Evolutionary conservation across 2,113 vertebrate genomes (phyloP).

Genomic region (Corydoras sp.): DNA sequence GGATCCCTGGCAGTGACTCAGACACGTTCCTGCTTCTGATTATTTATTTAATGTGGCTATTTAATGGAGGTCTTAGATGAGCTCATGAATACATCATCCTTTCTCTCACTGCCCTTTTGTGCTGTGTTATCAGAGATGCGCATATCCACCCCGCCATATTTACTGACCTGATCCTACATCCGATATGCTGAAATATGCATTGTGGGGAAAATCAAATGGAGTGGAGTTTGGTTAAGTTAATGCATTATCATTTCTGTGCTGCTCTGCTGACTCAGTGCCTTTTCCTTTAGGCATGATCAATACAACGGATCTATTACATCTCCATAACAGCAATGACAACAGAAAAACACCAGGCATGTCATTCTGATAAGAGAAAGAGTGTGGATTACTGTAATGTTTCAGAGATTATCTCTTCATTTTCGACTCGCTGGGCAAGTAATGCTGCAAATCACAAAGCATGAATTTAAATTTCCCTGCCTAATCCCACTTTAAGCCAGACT

Average conservation of each 20-base stretch:
- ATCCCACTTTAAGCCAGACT: background rate
- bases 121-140: background rate
- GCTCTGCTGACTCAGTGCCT: constrained; percentile 35
- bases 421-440: constrained; percentile 4
- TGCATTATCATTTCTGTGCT: constrained; percentile 17
- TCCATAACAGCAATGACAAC: constrained; percentile 18
- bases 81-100: constrained; percentile 23
- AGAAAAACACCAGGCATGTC: background rate
- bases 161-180: background rate
- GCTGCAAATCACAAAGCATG: constrained; percentile 7
- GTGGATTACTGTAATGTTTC: background rate
- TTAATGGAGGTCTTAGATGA: background rate
- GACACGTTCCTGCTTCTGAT: background rate
- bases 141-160: background rate
- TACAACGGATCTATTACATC: constrained; percentile 30
- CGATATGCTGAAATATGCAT: background rate
- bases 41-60: background rate
- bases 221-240: background rate
- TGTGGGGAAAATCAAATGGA: background rate
- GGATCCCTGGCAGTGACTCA: constrained; percentile 12
- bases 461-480: constrained; percentile 43
- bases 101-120: background rate
- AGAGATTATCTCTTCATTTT: constrained; percentile 14
- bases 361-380: background rate
- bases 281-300: constrained; percentile 28